Evolutionary conservation across 2,113 vertebrate genomes (phyloP).

Genomic region (Callocephalon fimbriatum): DNA sequence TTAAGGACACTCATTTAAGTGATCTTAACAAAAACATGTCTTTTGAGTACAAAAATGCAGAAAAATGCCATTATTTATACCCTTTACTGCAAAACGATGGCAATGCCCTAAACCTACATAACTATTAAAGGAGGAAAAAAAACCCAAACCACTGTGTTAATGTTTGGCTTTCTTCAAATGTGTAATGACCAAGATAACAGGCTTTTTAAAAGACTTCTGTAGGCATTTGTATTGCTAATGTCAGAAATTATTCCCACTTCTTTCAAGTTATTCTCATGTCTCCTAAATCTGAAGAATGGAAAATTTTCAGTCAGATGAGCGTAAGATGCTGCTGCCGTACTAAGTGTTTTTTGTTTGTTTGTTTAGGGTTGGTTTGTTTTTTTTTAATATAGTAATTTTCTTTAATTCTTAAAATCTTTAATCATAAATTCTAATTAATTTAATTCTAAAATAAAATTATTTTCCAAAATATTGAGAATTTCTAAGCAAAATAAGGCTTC

Average conservation of each 20-base stretch:
- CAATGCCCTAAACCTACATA: not conserved
- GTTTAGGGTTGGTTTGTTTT: not conserved
- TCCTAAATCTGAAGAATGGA: not conserved
- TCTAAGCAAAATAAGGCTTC: not conserved
- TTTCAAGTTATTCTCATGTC: not conserved
- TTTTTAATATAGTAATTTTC: not conserved
- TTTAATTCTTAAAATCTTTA: not conserved
- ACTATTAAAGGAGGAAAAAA: not conserved
- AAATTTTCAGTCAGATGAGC: not conserved
- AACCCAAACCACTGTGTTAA: rapidly evolving
- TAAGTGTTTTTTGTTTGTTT: not conserved
- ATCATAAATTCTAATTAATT: not conserved
- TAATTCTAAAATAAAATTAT: not conserved
- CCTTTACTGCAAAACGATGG: not conserved
- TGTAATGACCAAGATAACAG: not conserved
- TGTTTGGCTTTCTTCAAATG: not conserved
- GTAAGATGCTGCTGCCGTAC: not conserved
- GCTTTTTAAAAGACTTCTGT: not conserved
- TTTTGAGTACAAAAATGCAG: not conserved
- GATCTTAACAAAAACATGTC: not conserved
- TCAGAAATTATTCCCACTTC: not conserved
- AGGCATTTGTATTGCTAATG: not conserved
- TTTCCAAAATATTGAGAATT: not conserved
- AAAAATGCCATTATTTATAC: not conserved
- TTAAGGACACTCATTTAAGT: not conserved